Conservation (phyloP, 2,888 invertebrate species). For the Amorpha juglandis region DNA sequence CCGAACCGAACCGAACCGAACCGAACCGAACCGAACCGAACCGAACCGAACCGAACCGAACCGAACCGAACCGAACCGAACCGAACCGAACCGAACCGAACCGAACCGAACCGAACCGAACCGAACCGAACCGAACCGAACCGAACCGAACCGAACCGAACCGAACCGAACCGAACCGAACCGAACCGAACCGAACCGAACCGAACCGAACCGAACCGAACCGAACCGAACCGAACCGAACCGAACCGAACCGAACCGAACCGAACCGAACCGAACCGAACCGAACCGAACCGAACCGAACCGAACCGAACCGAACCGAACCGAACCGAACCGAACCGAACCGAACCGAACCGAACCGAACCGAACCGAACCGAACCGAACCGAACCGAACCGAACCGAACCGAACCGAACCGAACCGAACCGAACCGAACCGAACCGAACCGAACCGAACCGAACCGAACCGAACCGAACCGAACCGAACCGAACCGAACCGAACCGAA, state of each 20-base stretch:
- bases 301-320: conserved; percentile 30
- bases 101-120: too few species aligned
- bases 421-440: conserved; percentile 32
- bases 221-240: conserved; percentile 33
- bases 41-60: too few species aligned
- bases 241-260: conserved; percentile 32
- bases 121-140: too few species aligned
- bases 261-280: conserved; percentile 33
- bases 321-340: conserved; percentile 31
- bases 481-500: conserved; percentile 15
- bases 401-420: conserved; percentile 32
- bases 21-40: too few species aligned
- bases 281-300: conserved; percentile 33
- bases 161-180: conserved; percentile 34
- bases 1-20: too few species aligned
- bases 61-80: too few species aligned
- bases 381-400: conserved; percentile 32
- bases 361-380: conserved; percentile 32
- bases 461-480: conserved; percentile 22
- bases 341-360: conserved; percentile 32
- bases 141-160: conserved; percentile 30
- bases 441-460: conserved; percentile 26
- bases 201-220: conserved; percentile 32
- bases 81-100: too few species aligned
- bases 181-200: conserved; percentile 30